Conservation (phyloP, 1,140 invertebrate genomes). For the Thaumatotibia leucotreta region DNA sequence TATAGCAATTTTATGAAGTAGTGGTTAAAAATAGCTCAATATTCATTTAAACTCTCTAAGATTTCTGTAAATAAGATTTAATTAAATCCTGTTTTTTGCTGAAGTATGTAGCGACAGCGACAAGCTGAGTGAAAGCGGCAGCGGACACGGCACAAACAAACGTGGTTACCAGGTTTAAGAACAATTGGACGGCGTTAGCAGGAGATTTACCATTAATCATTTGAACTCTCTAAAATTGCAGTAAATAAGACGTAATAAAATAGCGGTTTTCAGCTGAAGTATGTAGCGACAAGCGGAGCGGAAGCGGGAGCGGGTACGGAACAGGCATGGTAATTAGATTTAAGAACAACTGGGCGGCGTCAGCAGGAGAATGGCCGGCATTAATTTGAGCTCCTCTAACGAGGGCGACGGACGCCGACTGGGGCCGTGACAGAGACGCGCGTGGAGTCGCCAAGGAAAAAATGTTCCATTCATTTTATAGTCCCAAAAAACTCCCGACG, state of each 20-base stretch:
- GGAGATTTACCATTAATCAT: constrained; percentile 73
- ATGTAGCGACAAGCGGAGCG: constrained; percentile 28
- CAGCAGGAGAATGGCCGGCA: constrained; percentile 70
- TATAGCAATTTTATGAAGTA: too few relatives aligned
- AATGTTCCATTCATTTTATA: not conserved
- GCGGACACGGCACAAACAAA: constrained; percentile 28
- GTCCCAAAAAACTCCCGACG: constrained; percentile 71
- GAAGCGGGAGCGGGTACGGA: constrained; percentile 29
- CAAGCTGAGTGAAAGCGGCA: constrained; percentile 23
- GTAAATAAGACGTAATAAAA: too few relatives aligned
- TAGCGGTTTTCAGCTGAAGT: too few relatives aligned
- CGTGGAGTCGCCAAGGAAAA: constrained; percentile 38
- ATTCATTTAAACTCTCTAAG: too few relatives aligned
- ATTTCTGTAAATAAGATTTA: too few relatives aligned
- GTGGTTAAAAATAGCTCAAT: too few relatives aligned
- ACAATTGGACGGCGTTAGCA: constrained; percentile 69
- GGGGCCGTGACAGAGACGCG: constrained; percentile 39
- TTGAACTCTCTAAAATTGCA: too few relatives aligned
- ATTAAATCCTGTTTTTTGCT: too few relatives aligned
- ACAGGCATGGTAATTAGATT: constrained; percentile 69
- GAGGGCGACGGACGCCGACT: constrained; percentile 62
- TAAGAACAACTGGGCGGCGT: constrained; percentile 73
- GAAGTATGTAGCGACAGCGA: not conserved
- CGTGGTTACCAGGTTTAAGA: constrained; percentile 74
- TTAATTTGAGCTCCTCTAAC: constrained; percentile 75